Evolutionary conservation across 2,113 vertebrate species (phyloP).

Genomic region (Cryptomyrus ogoouensis): DNA sequence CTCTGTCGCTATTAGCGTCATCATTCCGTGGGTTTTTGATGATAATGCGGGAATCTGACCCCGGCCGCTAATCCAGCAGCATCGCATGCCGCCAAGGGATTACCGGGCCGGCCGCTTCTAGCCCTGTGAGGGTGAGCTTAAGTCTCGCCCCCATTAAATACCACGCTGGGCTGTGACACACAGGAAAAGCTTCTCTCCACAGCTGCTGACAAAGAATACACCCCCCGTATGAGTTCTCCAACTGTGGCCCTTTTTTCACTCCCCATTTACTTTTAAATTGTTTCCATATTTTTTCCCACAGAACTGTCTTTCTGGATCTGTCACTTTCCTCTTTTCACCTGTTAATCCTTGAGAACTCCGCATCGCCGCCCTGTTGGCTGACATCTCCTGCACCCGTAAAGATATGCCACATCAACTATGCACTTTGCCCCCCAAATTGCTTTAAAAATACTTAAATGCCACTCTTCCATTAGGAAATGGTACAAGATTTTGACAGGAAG

Average conservation of each 20-base stretch:
- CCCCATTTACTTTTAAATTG: not conserved
- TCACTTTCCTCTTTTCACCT: not conserved
- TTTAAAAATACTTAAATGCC: slow-evolving; percentile 21
- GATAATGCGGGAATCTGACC: slow-evolving; percentile 61
- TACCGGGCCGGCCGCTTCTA: slow-evolving; percentile 62
- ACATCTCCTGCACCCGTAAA: not conserved
- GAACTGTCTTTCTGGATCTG: not conserved
- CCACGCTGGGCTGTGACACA: slow-evolving; percentile 52
- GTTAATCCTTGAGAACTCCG: not conserved
- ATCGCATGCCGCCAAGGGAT: slow-evolving; percentile 59
- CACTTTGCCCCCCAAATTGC: not conserved
- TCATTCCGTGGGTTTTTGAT: slow-evolving; percentile 51
- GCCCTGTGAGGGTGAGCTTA: slow-evolving; percentile 63
- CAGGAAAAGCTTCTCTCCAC: slow-evolving; percentile 53
- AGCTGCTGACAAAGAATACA: slow-evolving; percentile 52
- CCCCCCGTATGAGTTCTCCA: slow-evolving; percentile 47
- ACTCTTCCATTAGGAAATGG: not conserved
- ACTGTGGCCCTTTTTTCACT: not conserved
- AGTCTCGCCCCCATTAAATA: slow-evolving; percentile 64
- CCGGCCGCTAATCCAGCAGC: slow-evolving; percentile 56
- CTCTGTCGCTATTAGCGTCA: slow-evolving; percentile 55
- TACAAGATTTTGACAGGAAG: slow-evolving; percentile 23
- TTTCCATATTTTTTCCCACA: not conserved
- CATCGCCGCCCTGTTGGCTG: not conserved
- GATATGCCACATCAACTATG: not conserved